Base-by-base conservation (phyloP, 1,140 invertebrate species). In the Diachasmimorpha longicaudata region DNA sequence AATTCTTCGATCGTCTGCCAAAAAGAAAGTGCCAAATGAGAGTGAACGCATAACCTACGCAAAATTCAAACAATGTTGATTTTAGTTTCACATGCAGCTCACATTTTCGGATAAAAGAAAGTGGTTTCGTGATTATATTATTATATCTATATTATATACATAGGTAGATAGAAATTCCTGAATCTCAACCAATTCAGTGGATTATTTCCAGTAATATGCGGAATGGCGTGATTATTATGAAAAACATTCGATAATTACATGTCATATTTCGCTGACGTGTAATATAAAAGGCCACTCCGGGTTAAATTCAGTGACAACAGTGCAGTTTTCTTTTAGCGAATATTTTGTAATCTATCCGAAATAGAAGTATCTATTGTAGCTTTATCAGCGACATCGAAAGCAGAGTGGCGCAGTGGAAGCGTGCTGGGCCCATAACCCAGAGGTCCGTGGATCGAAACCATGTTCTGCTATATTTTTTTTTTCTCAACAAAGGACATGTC, bases 401-500 rank as follows among this genome's bases (percentile, higher is more conserved):
- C 96, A 97, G 95, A 96, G 95, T 97, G 96, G 96, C 95, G 95
- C 95, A 96, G 95, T 95, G 95, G 96, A 96, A 97, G 94, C 95
- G 96, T 96, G 95, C 95, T 97, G 95, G 96, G 95, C 95, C 95
- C 95, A 96, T 97, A 97, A 97, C 95, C 95, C 95, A 96, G 94
- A 96, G 95, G 95, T 96, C 95, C 94, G 94, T 95, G 93, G 95
- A 96, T 96, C 95, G 94, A 96, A 96, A 96, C 95, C 93, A 96
- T 94, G 94, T 93, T 95, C 94, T 96, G 95, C 94, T 96, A 95
- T 81, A 77, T 70, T 6, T 70, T 78, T 81, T 84, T 83, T 78
- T 76, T 75, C 48, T 44, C 11, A 1, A 42, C 4, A 42, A 42
- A 42, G 11, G 2, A 11, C 9, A 11, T 9, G 9, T 42, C 39